phyloP scores from a whole-genome alignment of 1,140 invertebrate species.

The Stegodyphus dumicola region DNA sequence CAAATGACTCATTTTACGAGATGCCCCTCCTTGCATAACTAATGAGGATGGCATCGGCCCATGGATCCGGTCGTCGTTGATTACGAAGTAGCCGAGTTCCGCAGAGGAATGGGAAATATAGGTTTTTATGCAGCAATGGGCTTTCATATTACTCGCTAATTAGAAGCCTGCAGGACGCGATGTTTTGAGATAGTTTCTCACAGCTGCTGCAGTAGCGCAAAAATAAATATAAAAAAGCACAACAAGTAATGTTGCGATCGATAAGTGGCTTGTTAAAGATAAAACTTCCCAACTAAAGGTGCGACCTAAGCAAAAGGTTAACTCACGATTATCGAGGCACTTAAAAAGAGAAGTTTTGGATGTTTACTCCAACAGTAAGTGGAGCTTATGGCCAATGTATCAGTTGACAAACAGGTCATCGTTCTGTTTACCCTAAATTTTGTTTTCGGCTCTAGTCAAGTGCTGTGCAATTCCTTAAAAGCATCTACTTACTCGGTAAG shows the following conservation, averaged over 20 bases:
- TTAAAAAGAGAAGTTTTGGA: too few species aligned
- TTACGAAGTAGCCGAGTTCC: conserved; percentile 20
- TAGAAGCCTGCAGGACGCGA: conserved; percentile 25
- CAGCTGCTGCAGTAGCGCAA: conserved; percentile 5
- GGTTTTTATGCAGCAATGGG: conserved; percentile 37
- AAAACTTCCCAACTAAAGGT: background rate
- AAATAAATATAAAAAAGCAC: too few species aligned
- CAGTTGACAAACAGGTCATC: too few species aligned
- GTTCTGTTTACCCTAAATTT: too few species aligned
- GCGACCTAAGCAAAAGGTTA: too few species aligned
- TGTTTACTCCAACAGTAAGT: too few species aligned
- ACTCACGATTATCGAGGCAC: too few species aligned
- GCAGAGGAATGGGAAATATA: conserved; percentile 13
- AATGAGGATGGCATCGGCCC: conserved; percentile 28
- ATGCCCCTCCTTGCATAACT: conserved; percentile 53
- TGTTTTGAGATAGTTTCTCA: conserved; percentile 22
- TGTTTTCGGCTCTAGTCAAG: too few species aligned
- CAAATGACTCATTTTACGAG: conserved; percentile 58
- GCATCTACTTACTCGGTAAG: too few species aligned
- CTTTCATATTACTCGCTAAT: conserved; percentile 35
- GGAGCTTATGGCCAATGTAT: too few species aligned
- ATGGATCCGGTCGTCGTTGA: conserved; percentile 30
- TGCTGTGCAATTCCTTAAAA: too few species aligned
- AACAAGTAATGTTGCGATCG: background rate
- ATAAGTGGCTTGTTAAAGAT: background rate